These are phyloP conservation scores for Acanthisitta chloris DNA, from an alignment of 2,113 vertebrate species.

Conservation along the genomic window DNA sequence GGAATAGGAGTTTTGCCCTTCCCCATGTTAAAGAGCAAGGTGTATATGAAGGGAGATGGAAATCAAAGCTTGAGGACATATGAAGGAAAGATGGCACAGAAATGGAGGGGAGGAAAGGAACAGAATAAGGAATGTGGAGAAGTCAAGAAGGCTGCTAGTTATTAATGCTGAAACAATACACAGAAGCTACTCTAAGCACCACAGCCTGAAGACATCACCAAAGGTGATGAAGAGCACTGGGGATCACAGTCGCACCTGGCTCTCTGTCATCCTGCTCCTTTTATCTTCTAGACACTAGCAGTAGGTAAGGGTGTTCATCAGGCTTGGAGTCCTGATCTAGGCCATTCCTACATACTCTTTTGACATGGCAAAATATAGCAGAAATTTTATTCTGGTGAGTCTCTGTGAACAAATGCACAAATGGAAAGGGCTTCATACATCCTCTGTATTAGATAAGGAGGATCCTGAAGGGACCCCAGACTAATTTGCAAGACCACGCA, in stretches of 20 bases:
- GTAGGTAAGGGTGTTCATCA: background rate
- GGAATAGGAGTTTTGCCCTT: background rate
- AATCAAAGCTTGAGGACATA: background rate
- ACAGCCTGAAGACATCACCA: background rate
- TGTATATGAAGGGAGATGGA: background rate
- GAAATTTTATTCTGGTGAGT: background rate
- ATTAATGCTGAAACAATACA: background rate
- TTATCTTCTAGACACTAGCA: background rate
- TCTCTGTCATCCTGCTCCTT: background rate
- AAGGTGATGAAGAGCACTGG: background rate
- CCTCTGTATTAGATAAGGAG: background rate
- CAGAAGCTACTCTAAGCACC: background rate
- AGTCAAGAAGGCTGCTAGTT: background rate
- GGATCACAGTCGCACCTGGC: background rate
- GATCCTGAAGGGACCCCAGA: background rate
- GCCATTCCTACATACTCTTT: background rate
- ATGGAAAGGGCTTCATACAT: background rate
- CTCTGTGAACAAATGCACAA: background rate
- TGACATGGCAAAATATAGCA: background rate
- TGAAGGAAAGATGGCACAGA: background rate
- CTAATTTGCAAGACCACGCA: background rate
- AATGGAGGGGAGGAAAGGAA: background rate
- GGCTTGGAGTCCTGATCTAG: background rate
- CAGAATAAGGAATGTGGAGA: background rate
- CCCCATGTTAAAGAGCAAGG: background rate